These are phyloP conservation scores for Pseudomyrmex concolor DNA, from an alignment of 1,140 invertebrate genomes.

Conservation along the genomic window DNA sequence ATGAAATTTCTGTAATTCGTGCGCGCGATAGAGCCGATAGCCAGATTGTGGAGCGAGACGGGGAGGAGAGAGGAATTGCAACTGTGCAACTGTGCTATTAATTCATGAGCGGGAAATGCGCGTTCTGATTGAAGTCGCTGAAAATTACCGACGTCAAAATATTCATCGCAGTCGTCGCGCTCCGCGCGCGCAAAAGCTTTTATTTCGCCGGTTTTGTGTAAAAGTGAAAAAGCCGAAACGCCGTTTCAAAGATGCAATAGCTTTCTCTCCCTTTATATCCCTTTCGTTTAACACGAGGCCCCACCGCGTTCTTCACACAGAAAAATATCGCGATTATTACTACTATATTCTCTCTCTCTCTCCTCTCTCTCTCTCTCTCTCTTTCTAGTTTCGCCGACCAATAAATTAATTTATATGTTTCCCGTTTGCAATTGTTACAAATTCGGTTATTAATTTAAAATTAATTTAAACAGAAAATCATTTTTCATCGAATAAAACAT, in stretches of 20 bases:
- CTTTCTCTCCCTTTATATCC: not conserved
- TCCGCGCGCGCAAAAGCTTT: conserved; percentile 30
- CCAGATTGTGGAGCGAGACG: conserved; percentile 24
- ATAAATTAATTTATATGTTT: conserved; percentile 26
- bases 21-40: conserved; percentile 51
- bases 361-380: no score
- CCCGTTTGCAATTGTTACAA: not conserved
- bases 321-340: not conserved
- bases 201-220: conserved; percentile 23
- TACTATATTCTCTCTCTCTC: not conserved
- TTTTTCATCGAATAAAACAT: conserved; percentile 6
- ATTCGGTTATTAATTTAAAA: not conserved
- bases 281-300: not conserved
- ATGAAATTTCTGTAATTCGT: conserved; percentile 61
- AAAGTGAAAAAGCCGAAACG: conserved; percentile 23
- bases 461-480: not conserved
- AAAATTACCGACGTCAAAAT: conserved; percentile 55
- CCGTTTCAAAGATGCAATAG: conserved; percentile 32
- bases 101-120: conserved; percentile 60
- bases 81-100: conserved; percentile 50
- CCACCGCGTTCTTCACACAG: not conserved
- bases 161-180: conserved; percentile 30
- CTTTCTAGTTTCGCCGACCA: no score
- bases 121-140: conserved; percentile 58
- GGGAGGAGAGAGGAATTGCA: no score